These are phyloP conservation scores for Bostrychus sinensis DNA, from an alignment of 2,113 vertebrate genomes.

Conservation along the genomic window DNA sequence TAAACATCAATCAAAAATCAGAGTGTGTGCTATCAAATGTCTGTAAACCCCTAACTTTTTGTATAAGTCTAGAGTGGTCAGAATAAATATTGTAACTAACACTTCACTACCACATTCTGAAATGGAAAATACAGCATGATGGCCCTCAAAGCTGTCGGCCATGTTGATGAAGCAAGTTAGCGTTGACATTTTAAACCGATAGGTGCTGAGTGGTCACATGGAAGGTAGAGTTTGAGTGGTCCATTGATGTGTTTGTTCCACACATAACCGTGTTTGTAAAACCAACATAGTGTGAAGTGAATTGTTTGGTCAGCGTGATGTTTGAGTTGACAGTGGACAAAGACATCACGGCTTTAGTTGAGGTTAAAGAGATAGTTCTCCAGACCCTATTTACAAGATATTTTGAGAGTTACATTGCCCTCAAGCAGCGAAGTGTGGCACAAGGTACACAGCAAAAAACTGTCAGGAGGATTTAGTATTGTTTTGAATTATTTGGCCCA, in stretches of 20 bases:
- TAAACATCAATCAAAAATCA: slow-evolving; percentile 15
- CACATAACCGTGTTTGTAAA: not conserved
- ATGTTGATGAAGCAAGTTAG: not conserved
- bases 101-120: not conserved
- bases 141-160: not conserved
- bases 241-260: not conserved
- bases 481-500: not conserved
- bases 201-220: not conserved
- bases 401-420: not conserved
- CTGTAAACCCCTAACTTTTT: not conserved
- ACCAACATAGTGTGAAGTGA: not conserved
- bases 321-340: not conserved
- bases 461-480: not conserved
- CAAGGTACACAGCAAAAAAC: not conserved
- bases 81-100: not conserved
- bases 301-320: not conserved
- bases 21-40: not conserved
- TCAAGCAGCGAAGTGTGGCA: not conserved
- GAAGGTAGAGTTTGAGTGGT: not conserved
- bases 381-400: not conserved
- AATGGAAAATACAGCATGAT: not conserved
- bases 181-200: slow-evolving; percentile 2
- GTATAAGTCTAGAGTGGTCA: not conserved
- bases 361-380: not conserved
- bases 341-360: too few species aligned